A percentile compares a stretch with the other conserved stretches of the same genome.
Conservation (phyloP, 2,113 vertebrate species). For the Hassar affinis region DNA sequence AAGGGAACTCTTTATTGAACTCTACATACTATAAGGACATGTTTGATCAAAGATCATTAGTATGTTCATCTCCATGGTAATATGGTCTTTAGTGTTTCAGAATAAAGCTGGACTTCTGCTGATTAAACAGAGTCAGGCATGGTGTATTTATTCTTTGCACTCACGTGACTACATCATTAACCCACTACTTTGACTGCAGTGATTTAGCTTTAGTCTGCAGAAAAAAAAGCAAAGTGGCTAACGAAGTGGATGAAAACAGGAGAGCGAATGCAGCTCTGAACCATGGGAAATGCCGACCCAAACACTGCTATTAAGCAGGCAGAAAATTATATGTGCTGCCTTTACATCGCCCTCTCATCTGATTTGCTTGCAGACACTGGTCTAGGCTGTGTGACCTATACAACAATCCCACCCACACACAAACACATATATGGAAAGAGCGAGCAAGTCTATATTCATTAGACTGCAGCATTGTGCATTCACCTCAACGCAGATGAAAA, state of each 20-base stretch:
- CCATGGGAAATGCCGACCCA: constrained; percentile 12
- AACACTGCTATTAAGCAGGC: constrained; percentile 40
- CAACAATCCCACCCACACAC: constrained; percentile 14
- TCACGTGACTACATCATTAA: constrained; percentile 1
- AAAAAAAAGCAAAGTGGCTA: background rate
- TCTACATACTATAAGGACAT: background rate
- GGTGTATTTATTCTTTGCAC: constrained; percentile 11
- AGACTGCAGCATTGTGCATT: constrained; percentile 24
- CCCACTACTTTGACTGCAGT: background rate
- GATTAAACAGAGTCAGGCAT: constrained; percentile 1
- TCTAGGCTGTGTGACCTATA: constrained; percentile 3
- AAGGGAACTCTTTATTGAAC: background rate
- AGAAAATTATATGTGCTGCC: constrained; percentile 41
- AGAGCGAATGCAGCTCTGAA: background rate
- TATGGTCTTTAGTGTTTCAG: background rate
- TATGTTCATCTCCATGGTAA: background rate
- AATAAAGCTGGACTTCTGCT: background rate
- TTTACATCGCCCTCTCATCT: constrained; percentile 24
- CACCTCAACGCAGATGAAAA: constrained; percentile 27
- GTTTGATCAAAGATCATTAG: background rate
- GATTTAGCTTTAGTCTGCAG: background rate
- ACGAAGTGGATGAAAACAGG: background rate
- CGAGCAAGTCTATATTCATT: background rate
- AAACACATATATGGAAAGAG: constrained; percentile 8
- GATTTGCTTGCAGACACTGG: constrained; percentile 38